Conservation (phyloP, 1,140 invertebrate genomes). For the Lordiphosa clarofinis region DNA sequence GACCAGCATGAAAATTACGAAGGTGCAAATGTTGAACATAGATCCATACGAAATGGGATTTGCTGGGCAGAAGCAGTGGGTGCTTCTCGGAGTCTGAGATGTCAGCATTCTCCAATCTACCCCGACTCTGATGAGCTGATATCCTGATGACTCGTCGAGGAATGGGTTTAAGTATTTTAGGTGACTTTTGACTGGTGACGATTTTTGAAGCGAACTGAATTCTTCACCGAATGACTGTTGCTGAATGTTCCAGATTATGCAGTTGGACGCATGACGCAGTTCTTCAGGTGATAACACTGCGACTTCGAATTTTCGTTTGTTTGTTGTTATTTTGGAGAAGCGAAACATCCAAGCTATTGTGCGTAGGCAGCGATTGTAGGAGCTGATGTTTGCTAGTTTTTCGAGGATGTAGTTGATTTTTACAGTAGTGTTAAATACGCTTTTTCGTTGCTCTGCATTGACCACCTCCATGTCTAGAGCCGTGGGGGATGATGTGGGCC, state of each 20-base stretch:
- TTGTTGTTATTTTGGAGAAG: too few relatives aligned
- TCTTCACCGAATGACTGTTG: too few relatives aligned
- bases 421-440: not conserved
- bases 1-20: not conserved
- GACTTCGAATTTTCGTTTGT: too few relatives aligned
- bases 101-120: not conserved
- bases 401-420: not conserved
- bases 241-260: too few relatives aligned
- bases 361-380: not conserved
- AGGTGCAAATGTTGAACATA: not conserved
- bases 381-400: not conserved
- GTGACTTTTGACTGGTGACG: not conserved
- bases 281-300: not conserved
- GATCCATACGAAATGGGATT: not conserved
- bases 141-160: too few relatives aligned
- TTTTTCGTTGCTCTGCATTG: not conserved
- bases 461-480: not conserved
- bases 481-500: constrained; percentile 7
- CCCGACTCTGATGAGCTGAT: not conserved
- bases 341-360: not conserved
- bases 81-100: not conserved
- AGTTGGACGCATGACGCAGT: not conserved
- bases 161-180: not conserved
- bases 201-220: not conserved
- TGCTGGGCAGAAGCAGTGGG: not conserved